Percentiles rank a stretch among this genome's conserved stretches.
These are phyloP conservation scores for Xiphophorus maculatus DNA, from an alignment of 2,113 vertebrate genomes.

Conservation along the genomic window DNA sequence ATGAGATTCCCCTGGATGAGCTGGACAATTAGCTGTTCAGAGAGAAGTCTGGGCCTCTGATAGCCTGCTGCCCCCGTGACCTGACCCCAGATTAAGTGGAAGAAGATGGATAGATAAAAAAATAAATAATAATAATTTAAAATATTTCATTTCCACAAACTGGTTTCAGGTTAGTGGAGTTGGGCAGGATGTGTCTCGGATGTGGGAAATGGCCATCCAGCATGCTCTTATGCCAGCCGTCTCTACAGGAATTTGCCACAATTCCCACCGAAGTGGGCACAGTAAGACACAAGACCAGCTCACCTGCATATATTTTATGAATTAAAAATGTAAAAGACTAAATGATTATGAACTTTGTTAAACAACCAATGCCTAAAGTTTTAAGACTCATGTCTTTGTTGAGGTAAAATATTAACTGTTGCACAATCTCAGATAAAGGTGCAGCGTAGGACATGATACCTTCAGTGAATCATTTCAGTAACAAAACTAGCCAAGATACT, in stretches of 20 bases:
- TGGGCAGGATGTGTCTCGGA: conserved; percentile 89
- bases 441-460: background rate
- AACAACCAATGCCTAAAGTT: no score
- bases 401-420: background rate
- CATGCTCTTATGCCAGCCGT: conserved; percentile 95
- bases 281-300: conserved; percentile 77
- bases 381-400: no score
- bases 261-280: conserved; percentile 82
- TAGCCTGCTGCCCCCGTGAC: no score
- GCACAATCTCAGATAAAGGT: background rate
- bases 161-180: conserved; percentile 82
- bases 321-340: no score
- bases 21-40: no score
- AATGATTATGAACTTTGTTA: no score
- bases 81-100: no score
- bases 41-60: no score
- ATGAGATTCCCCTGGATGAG: no score
- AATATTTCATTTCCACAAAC: background rate
- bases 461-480: background rate
- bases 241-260: conserved; percentile 85
- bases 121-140: background rate
- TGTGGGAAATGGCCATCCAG: conserved; percentile 97
- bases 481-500: background rate
- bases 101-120: no score
- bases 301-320: background rate